These are phyloP conservation scores for Catostomus latipinnis DNA, from an alignment of 2,797 vertebrate genomes.

Conservation along the genomic window DNA sequence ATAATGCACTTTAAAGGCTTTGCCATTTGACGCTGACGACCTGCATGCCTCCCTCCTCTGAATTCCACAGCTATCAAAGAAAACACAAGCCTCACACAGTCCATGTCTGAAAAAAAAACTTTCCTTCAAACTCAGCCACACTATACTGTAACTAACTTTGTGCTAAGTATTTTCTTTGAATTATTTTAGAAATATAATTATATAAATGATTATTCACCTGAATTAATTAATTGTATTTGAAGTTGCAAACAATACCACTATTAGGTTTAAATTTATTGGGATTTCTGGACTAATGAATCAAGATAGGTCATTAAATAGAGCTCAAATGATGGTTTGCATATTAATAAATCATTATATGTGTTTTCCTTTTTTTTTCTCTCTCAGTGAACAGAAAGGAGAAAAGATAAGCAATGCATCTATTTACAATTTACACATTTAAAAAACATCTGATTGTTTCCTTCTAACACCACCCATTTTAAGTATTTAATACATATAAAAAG, in stretches of 20 bases:
- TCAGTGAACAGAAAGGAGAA: background rate
- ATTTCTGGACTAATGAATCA: background rate
- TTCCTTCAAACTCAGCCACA: no score
- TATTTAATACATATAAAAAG: slow-evolving; percentile 10
- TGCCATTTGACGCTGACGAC: slow-evolving; percentile 62
- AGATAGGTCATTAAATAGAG: background rate
- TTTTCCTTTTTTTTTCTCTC: background rate
- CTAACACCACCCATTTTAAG: background rate
- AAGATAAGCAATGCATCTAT: background rate
- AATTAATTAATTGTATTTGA: background rate
- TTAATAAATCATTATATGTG: background rate
- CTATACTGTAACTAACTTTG: no score
- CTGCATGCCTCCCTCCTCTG: slow-evolving; percentile 61
- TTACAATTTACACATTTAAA: slow-evolving; percentile 7
- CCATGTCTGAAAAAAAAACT: background rate
- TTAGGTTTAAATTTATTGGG: background rate
- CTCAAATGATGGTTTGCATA: background rate
- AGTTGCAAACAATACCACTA: background rate
- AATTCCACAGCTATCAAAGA: slow-evolving; percentile 57
- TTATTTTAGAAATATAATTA: background rate
- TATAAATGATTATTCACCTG: background rate
- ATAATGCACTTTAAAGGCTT: slow-evolving; percentile 78
- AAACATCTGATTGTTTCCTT: background rate
- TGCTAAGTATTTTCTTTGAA: background rate
- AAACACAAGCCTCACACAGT: slow-evolving; percentile 17